Percentiles rank a stretch among this genome's conserved stretches.
phyloP scores from a whole-genome alignment of 2,888 invertebrate species.

The Lasioglossum morio region DNA sequence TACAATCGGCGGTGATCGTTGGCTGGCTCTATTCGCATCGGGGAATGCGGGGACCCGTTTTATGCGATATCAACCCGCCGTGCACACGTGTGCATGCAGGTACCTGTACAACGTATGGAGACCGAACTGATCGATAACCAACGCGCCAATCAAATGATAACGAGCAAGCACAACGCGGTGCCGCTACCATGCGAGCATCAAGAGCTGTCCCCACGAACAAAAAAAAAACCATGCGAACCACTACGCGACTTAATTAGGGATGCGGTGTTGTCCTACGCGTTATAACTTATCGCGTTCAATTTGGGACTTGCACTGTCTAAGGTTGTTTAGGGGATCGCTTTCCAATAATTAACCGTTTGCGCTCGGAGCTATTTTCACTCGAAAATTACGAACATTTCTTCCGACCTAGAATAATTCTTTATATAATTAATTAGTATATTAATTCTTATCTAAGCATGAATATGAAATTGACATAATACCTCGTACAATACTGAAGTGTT shows the following conservation, averaged over 20 bases:
- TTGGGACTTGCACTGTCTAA: background rate
- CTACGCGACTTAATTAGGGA: constrained; percentile 23
- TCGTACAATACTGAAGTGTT: no score
- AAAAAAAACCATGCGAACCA: background rate
- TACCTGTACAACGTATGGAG: background rate
- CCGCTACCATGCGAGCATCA: constrained; percentile 25
- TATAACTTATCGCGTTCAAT: background rate
- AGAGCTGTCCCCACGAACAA: background rate
- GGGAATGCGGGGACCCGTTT: constrained; percentile 31
- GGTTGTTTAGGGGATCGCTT: background rate
- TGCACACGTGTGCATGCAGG: constrained; percentile 2
- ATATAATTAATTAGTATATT: no score
- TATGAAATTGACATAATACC: no score
- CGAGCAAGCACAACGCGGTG: constrained; percentile 48
- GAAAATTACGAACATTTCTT: no score
- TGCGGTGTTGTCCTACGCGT: background rate
- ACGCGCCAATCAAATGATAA: constrained; percentile 66
- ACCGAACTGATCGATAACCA: constrained; percentile 51
- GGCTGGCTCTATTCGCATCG: constrained; percentile 45
- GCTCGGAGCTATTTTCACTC: no score
- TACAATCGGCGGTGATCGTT: constrained; percentile 57
- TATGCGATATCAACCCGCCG: constrained; percentile 31
- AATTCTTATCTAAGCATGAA: no score
- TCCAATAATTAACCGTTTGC: background rate
- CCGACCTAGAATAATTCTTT: no score